Base-by-base conservation (phyloP, 2,113 vertebrate genomes). In the Labeo rohita region DNA sequence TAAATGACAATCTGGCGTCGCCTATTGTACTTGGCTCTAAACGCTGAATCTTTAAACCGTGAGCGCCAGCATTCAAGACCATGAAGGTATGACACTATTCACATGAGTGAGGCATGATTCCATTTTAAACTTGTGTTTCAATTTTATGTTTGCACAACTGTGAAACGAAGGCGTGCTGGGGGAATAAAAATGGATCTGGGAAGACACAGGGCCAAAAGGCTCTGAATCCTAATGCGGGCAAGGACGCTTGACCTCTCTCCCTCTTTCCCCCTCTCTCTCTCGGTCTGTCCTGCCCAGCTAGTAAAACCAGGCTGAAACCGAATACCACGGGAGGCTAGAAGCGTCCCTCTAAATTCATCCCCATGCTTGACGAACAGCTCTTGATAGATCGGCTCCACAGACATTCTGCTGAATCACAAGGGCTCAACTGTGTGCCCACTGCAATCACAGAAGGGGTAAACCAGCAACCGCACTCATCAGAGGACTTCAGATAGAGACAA, bases 381-480 rank as follows among this genome's bases (percentile, higher is more conserved):
- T 86, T 92, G 90, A 92, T 89, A 91, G 92, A 92, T 90, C 85
- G 56, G 78, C 82, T 91, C 92, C 89, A 72, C 89, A 91, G 90
- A 87, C 91, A 91, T 93, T 93, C 87, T 93, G 94, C 94, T 95
- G 94, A 94, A 94, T 95, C 95, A 95, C 93, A 92, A 93, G 91
- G 73, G 86, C 88, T 90, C 83, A 88, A 92, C 88, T 86, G 90
- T 89, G 92, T 84, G 76, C 89, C 80, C 88, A 84, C 85, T 90
- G 90, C 90, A 90, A 77, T 15, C 84, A 91, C 89, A 83, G 90
- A 91, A 92, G 89, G 91, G 91, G 89, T 85, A 74, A 75, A 88
- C 85, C 74, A 85, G 86, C 87, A 88, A 83, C 86, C 61, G 16
- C 16, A 16, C 75, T 23, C 65, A 78, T 88, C 83, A 83, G 52